Percentiles rank a stretch among this genome's conserved stretches.
Evolutionary conservation across 23 tunicate genomes (phyloP).

Genomic region (Pegea sp.): DNA sequence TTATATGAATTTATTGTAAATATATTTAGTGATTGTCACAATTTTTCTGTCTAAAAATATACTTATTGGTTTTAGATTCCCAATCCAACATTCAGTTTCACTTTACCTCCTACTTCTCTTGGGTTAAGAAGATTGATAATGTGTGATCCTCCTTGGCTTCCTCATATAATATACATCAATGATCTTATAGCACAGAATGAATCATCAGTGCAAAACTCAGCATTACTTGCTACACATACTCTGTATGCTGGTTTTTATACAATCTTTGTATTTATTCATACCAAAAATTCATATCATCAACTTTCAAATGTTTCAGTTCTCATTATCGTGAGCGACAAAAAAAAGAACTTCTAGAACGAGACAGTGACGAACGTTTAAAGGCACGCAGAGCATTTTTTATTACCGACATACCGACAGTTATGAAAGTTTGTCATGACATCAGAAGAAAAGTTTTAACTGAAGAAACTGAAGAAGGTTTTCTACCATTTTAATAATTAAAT

Average conservation of each 20-base stretch:
- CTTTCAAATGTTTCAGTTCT: slow-evolving; percentile 14
- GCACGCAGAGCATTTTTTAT: slow-evolving; percentile 44
- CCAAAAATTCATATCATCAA: neutral
- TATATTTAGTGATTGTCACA: neutral
- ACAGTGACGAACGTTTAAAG: slow-evolving; percentile 25
- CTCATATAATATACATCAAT: slow-evolving; percentile 28
- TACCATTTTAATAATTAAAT: neutral
- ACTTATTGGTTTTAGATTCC: slow-evolving; percentile 11
- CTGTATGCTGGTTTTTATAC: slow-evolving; percentile 18
- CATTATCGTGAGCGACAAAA: slow-evolving; percentile 54
- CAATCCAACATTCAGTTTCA: slow-evolving; percentile 8
- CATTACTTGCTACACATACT: slow-evolving; percentile 58
- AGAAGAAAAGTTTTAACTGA: slow-evolving; percentile 13
- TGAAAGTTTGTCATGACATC: slow-evolving; percentile 21
- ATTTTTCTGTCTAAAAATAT: neutral
- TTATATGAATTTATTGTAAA: neutral
- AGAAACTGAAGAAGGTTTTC: slow-evolving; percentile 16
- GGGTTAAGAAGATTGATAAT: slow-evolving; percentile 12
- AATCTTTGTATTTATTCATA: neutral
- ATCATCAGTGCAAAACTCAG: slow-evolving; percentile 26
- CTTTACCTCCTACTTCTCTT: slow-evolving; percentile 13
- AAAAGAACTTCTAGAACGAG: slow-evolving; percentile 23
- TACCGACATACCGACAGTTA: slow-evolving; percentile 28
- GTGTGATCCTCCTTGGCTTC: slow-evolving; percentile 91
- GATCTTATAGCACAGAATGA: slow-evolving; percentile 44